A percentile compares a stretch with the other conserved stretches of the same genome.
phyloP scores from a whole-genome alignment of 30 jellyfish, hydroid and myxozoan species.

The Turritopsis dohrnii region DNA sequence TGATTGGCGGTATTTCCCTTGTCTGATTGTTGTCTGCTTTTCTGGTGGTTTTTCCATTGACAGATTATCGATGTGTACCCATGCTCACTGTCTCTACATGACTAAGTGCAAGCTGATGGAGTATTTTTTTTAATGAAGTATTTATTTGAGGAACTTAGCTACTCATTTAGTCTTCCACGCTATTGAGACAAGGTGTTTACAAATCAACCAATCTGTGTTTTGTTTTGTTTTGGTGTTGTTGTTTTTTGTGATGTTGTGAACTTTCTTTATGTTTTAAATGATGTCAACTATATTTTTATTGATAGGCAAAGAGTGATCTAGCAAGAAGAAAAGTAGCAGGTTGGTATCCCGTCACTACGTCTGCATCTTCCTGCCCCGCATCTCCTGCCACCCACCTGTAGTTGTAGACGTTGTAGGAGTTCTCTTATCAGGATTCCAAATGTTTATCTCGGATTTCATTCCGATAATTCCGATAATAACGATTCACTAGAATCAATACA shows the following conservation, averaged over 20 bases:
- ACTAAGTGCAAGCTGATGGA: not conserved
- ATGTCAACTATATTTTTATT: no score
- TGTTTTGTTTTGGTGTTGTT: no score
- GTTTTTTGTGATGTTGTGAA: not conserved
- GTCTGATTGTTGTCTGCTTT: not conserved
- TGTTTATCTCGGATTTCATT: no score
- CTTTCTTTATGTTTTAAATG: not conserved
- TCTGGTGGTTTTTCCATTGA: not conserved
- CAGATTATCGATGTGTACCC: not conserved
- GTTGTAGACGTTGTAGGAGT: no score
- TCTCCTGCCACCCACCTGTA: no score
- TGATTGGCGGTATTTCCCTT: not conserved
- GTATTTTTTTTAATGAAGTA: not conserved
- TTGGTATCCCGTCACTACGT: no score
- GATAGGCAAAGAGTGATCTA: constrained; percentile 93
- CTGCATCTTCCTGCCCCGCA: no score
- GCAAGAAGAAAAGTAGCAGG: constrained; percentile 97
- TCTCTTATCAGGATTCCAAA: no score
- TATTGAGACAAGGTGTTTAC: not conserved
- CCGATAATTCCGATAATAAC: no score
- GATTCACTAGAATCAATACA: no score
- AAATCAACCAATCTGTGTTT: not conserved
- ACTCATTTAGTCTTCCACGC: no score
- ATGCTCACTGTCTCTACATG: not conserved
- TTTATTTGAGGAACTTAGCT: not conserved